Evolutionary conservation across 1,140 invertebrate genomes (phyloP), one percentile per base, ranked within the genome.

Genomic region (Brevipalpus yothersi): DNA sequence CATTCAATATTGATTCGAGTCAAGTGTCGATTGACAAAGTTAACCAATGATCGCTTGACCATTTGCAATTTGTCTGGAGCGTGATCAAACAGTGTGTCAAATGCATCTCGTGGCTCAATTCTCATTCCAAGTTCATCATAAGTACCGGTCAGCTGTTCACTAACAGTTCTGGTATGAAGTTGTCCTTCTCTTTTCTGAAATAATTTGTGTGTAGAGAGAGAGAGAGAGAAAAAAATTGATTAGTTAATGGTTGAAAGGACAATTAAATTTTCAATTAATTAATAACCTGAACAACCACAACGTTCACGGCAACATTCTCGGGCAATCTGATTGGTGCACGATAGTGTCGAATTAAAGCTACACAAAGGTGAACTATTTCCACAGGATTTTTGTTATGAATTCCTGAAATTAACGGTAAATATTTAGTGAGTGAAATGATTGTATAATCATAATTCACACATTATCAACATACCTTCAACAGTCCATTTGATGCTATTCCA

Each of bases 51-150:
- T 80, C 86, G 69, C 61, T 97, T 97, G 0, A 98, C 92, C 63
- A 97, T 85, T 69, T 89, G 84, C 55, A 98, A 71, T 73, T 98
- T 97, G 64, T 98, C 93, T 0, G 92, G 92, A 17, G 91, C 89
- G 75, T 94, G 88, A 73, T 97, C 92, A 71, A 98, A 94, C n/a
- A 99, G 73, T 1, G 90, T 90, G 71, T 99, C 94, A 74, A 99
- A 98, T 1, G 94, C 94, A 76, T 99, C 94, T 61, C 92, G 74
- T 67, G 62, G 62, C 56, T 64, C 62, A 3, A 64, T 51, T 19
- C 58, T 49, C 60, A 63, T 64, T n/a, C 64, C 58, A 13, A 63
- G 45, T 41, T 65, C 64, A 60, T 63, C 61, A 49, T 58, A 65
- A 23, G 59, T 41, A 53, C 56, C 62, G 11, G 62, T 60, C 19